Conservation (phyloP, 2,888 invertebrate genomes). For the Pandemis heparana region DNA sequence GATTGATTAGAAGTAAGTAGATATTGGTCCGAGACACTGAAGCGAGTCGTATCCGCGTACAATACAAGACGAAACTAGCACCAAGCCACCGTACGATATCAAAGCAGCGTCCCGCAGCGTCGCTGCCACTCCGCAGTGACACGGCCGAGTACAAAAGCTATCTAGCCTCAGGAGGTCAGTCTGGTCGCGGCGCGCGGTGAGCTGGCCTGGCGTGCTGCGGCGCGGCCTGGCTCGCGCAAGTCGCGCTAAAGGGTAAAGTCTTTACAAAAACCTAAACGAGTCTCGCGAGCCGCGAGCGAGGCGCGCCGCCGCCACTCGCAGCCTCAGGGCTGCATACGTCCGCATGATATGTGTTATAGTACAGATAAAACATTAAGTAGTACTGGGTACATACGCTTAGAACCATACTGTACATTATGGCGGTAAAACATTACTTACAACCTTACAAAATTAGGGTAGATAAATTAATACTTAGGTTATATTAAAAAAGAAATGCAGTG, state of each 20-base stretch:
- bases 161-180: constrained; percentile 48
- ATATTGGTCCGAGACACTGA: constrained; percentile 85
- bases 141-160: constrained; percentile 71
- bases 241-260: constrained; percentile 74
- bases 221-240: constrained; percentile 62
- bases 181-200: constrained; percentile 22
- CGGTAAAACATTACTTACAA: constrained; percentile 74
- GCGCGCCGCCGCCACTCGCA: constrained; percentile 55
- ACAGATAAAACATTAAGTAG: constrained; percentile 75
- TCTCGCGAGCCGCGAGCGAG: constrained; percentile 64
- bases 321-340: constrained; percentile 56
- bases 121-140: constrained; percentile 50
- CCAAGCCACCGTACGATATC: constrained; percentile 81
- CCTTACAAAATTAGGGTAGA: constrained; percentile 73
- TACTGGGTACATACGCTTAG: constrained; percentile 79
- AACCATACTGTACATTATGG: constrained; percentile 80
- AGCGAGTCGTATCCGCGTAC: constrained; percentile 77
- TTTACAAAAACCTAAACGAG: constrained; percentile 71
- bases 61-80: constrained; percentile 74
- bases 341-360: constrained; percentile 80
- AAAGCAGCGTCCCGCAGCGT: constrained; percentile 61
- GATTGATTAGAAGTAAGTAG: constrained; percentile 77
- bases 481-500: constrained; percentile 79
- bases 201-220: constrained; percentile 46
- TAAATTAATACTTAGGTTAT: constrained; percentile 74